These are phyloP conservation scores for Mylabris sibirica DNA, from an alignment of 2,888 invertebrate species.

Conservation along the genomic window DNA sequence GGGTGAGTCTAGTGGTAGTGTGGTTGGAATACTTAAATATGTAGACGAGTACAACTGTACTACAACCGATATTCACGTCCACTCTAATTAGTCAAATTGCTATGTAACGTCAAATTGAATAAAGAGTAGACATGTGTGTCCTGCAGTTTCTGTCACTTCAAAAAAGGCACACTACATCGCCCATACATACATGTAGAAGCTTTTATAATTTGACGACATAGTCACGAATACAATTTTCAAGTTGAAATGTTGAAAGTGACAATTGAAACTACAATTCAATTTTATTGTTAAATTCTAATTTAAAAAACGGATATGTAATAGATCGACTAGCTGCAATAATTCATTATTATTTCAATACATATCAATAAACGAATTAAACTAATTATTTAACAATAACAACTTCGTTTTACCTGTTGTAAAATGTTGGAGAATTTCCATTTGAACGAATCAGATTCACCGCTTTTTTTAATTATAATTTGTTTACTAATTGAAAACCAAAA, in stretches of 20 bases:
- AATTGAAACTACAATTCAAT: neutral
- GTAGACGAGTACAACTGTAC: conserved; percentile 35
- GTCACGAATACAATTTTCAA: neutral
- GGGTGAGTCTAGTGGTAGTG: conserved; percentile 32
- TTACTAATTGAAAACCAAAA: neutral
- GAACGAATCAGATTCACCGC: neutral
- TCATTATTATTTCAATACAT: neutral
- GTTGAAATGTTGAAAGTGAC: neutral
- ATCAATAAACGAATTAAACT: too few relatives aligned
- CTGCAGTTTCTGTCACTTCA: neutral
- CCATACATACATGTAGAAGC: neutral
- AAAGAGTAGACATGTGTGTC: conserved; percentile 29
- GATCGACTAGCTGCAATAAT: neutral
- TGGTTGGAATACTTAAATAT: conserved; percentile 44
- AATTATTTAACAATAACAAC: too few relatives aligned
- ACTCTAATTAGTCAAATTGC: conserved; percentile 45
- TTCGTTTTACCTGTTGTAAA: neutral
- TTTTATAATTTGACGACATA: neutral
- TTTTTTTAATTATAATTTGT: neutral
- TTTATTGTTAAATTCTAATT: neutral
- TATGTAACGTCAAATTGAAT: conserved; percentile 46
- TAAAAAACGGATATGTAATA: neutral
- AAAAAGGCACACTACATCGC: neutral
- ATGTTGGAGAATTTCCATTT: neutral
- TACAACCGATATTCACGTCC: conserved; percentile 44